Evolutionary conservation across 2,797 vertebrate genomes (phyloP).

Genomic region (Carcharodon carcharias): DNA sequence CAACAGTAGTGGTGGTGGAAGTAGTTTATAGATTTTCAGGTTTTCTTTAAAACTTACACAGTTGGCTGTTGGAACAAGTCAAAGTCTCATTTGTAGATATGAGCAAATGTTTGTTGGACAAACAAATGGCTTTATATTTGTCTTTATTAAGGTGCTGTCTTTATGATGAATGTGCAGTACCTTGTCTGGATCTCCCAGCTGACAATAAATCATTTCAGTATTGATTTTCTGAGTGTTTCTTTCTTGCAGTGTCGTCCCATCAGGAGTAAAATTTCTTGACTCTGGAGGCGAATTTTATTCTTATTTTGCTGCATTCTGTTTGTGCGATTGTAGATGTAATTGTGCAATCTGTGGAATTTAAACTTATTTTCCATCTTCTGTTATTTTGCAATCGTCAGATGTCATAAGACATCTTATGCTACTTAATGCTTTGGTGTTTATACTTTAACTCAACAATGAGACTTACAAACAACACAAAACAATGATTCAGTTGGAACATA

Average conservation of each 20-base stretch:
- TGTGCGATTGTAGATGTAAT: background rate
- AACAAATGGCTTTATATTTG: constrained; percentile 56
- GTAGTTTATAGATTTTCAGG: background rate
- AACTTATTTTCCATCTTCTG: background rate
- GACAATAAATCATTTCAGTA: constrained; percentile 69
- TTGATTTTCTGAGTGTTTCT: constrained; percentile 63
- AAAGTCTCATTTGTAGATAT: background rate
- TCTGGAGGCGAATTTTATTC: background rate
- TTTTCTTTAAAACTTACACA: constrained; percentile 7
- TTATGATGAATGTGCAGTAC: constrained; percentile 65
- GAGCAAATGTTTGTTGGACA: constrained; percentile 18
- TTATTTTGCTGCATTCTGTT: background rate
- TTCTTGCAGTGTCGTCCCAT: constrained; percentile 51
- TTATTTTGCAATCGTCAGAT: background rate
- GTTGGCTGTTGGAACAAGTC: background rate
- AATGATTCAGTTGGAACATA: background rate
- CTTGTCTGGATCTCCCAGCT: constrained; percentile 59
- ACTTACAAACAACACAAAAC: background rate
- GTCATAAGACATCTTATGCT: background rate
- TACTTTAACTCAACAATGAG: background rate
- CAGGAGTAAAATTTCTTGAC: constrained; percentile 37
- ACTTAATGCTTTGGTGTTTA: background rate
- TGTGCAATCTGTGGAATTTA: background rate
- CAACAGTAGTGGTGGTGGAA: background rate
- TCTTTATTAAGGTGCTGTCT: constrained; percentile 72